phyloP scores from a whole-genome alignment of 2,113 vertebrate genomes.

The Chionodraco myersi region DNA sequence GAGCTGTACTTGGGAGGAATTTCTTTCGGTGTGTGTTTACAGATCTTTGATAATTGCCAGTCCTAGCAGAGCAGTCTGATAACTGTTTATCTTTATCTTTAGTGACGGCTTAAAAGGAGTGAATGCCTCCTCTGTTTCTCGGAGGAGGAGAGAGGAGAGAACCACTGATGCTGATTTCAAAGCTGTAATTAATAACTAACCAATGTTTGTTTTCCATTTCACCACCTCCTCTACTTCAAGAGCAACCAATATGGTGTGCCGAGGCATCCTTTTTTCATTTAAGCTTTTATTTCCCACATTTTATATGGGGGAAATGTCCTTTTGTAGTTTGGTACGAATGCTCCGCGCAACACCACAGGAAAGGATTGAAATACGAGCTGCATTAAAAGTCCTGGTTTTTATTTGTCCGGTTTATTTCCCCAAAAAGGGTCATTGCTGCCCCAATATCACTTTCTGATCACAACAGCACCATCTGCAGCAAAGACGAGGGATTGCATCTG shows the following conservation, averaged over 20 bases:
- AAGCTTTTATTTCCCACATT: background rate
- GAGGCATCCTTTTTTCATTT: conserved; percentile 3
- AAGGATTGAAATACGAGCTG: background rate
- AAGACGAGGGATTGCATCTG: conserved; percentile 22
- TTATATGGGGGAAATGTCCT: conserved; percentile 8
- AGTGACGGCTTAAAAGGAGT: conserved; percentile 11
- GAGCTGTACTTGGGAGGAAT: conserved; percentile 30
- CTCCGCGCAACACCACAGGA: conserved; percentile 1
- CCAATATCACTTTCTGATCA: background rate
- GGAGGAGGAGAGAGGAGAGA: conserved; percentile 10
- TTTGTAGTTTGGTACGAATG: background rate
- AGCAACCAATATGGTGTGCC: background rate
- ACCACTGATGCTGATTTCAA: conserved; percentile 25
- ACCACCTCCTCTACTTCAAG: conserved; percentile 20
- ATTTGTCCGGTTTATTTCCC: conserved; percentile 14
- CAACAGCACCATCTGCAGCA: conserved; percentile 51
- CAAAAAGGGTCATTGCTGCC: background rate
- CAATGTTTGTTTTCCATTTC: conserved; percentile 42
- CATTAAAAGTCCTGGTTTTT: conserved; percentile 3
- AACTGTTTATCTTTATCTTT: conserved; percentile 50
- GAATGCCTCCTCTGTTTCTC: background rate
- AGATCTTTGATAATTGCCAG: conserved; percentile 49
- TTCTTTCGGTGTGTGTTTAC: conserved; percentile 49
- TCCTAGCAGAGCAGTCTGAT: conserved; percentile 35
- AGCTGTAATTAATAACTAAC: conserved; percentile 46